phyloP scores from a whole-genome alignment of 53 echinoderm and acorn worm genomes.

The Hippasteria phrygiana region DNA sequence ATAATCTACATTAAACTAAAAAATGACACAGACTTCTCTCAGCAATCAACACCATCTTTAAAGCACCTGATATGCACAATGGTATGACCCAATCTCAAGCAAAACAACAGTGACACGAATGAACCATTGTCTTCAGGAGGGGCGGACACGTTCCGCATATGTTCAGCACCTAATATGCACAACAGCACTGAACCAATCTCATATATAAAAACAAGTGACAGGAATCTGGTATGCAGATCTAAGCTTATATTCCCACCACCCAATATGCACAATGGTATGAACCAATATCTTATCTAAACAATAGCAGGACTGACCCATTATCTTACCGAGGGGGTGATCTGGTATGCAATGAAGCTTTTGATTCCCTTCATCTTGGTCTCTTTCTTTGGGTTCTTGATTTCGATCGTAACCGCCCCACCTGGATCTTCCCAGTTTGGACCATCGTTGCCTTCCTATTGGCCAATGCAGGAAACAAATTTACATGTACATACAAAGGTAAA shows the following conservation, averaged over 20 bases:
- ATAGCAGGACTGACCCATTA: neutral
- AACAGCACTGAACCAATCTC: too few species aligned
- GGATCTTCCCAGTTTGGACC: slow-evolving; percentile 85
- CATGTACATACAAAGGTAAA: too few species aligned
- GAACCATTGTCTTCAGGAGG: too few species aligned
- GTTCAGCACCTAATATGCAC: too few species aligned
- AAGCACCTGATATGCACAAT: neutral
- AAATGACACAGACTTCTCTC: too few species aligned
- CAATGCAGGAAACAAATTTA: neutral
- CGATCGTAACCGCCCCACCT: slow-evolving; percentile 31
- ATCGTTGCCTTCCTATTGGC: slow-evolving; percentile 82
- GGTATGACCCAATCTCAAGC: neutral
- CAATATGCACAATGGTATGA: neutral
- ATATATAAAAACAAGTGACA: too few species aligned
- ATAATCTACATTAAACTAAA: too few species aligned
- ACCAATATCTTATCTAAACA: neutral
- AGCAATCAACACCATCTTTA: neutral
- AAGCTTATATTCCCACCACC: neutral
- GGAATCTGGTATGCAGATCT: too few species aligned
- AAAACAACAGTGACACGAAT: too few species aligned
- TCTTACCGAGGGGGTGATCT: slow-evolving; percentile 94
- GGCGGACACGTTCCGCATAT: too few species aligned
- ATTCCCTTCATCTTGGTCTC: slow-evolving; percentile 96
- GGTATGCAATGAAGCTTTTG: slow-evolving; percentile 94
- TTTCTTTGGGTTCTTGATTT: slow-evolving; percentile 96